Base-by-base conservation (phyloP, 2,797 vertebrate species). In the Lutjanus campechanus region DNA sequence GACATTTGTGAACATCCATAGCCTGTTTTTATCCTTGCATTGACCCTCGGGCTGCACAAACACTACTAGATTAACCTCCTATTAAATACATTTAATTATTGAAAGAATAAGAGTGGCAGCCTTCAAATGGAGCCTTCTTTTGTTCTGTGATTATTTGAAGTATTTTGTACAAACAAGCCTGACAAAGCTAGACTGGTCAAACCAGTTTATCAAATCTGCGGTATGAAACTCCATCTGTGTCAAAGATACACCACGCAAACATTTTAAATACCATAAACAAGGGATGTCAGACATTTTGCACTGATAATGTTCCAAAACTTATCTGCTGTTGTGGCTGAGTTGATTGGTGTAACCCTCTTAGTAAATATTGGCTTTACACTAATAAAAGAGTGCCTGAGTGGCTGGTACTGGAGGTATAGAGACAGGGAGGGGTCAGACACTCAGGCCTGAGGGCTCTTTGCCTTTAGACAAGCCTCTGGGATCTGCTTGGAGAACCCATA, bases 381-480 rank as follows among this genome's bases (percentile, higher is more conserved):
- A 66, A 74, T 80, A 73, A 79, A 65, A 79, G 70, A 79, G 49
- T 19, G 44, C 25, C 7, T 22, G 58, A 66, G 43, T 73, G 59
- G 61, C 59, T 61, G 43, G 60, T 25, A 19, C 25, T 68, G 58
- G 47, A 63, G 55, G 54, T 64, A 65, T 11, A 41, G 74, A 76
- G 62, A 44, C 54, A 85, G 76, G 81, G 79, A 86, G 77, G 77
- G 80, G 87, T 90, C 85, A 86, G 59, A 76, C 43, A 53, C 73
- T 73, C 76, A 74, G 80, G 88, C 91, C 93, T 79, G 75, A 84
- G 87, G 92, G 90, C 82, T 88, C 68, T 86, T 82, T 80, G 87
- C 89, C 92, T 81, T 86, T 59, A 84, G 89, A 88, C 66, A 77
- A 85, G 73, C 88, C 84, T 76, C 54, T 89, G 84, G 89, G 91